Conservation (phyloP, 2,113 vertebrate species). For the Phalacrocorax pelagicus region DNA sequence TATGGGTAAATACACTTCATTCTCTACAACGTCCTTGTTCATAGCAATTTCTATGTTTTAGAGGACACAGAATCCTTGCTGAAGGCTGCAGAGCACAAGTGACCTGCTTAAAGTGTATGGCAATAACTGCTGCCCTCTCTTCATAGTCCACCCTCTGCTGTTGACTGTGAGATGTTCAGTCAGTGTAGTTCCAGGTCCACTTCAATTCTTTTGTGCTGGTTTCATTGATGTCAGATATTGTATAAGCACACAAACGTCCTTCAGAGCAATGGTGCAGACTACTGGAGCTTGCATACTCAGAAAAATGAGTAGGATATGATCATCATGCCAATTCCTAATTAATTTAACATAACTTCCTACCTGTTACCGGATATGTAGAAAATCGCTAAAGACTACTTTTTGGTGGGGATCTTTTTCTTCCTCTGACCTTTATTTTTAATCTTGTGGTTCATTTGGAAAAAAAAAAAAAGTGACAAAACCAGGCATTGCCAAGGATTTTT, state of each 20-base stretch:
- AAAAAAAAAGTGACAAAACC: not conserved
- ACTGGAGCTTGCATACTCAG: not conserved
- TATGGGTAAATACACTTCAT: not conserved
- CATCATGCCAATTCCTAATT: not conserved
- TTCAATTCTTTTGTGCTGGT: not conserved
- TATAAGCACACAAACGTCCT: not conserved
- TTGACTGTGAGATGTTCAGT: rapidly evolving
- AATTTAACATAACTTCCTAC: not conserved
- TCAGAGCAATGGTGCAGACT: not conserved
- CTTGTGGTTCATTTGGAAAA: not conserved
- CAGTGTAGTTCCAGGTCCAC: not conserved
- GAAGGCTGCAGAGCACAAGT: not conserved
- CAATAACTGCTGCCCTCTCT: not conserved
- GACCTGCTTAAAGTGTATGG: not conserved
- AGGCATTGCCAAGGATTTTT: not conserved
- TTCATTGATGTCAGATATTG: not conserved
- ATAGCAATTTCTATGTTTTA: not conserved
- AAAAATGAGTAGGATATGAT: not conserved
- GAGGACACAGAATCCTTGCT: not conserved
- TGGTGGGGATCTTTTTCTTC: not conserved
- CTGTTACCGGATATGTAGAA: not conserved
- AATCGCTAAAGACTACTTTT: not conserved
- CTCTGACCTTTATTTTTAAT: not conserved
- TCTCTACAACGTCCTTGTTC: not conserved
- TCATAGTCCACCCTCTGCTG: not conserved